Conservation (phyloP, 2,113 vertebrate genomes). For the Phainopepla nitens region DNA sequence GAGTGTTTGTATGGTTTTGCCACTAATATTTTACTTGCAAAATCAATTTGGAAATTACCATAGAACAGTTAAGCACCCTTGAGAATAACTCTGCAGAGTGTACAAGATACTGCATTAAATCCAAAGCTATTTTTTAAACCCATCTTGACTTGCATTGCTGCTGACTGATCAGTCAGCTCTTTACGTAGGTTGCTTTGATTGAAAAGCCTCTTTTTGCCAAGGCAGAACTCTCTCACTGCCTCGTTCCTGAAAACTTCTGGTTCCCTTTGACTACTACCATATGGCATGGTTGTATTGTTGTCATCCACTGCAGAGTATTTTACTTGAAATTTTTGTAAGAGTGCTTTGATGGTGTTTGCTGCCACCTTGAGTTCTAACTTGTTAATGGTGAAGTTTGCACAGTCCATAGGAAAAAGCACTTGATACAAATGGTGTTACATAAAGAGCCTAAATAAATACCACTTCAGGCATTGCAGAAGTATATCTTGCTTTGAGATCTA, state of each 20-base stretch:
- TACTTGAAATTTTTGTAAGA: not conserved
- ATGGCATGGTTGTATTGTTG: not conserved
- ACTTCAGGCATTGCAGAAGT: not conserved
- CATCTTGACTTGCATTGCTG: not conserved
- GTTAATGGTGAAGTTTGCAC: not conserved
- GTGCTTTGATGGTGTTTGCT: slow-evolving; percentile 30
- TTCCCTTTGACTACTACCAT: slow-evolving; percentile 23
- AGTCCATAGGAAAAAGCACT: not conserved
- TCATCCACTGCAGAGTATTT: not conserved
- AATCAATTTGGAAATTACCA: not conserved
- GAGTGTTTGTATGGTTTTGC: not conserved
- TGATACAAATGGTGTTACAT: not conserved
- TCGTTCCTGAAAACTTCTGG: not conserved
- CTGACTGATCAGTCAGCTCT: not conserved
- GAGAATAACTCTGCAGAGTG: not conserved
- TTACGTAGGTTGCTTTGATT: not conserved
- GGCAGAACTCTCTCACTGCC: not conserved
- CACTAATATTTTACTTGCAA: not conserved
- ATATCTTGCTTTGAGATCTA: not conserved
- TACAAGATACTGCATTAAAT: not conserved
- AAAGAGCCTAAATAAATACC: not conserved
- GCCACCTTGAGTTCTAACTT: slow-evolving; percentile 39
- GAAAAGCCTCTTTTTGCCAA: slow-evolving; percentile 24
- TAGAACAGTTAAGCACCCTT: not conserved
- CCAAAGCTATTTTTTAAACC: not conserved